These are phyloP conservation scores for Polypterus bichir DNA, from an alignment of 2,113 vertebrate genomes.

Conservation along the genomic window DNA sequence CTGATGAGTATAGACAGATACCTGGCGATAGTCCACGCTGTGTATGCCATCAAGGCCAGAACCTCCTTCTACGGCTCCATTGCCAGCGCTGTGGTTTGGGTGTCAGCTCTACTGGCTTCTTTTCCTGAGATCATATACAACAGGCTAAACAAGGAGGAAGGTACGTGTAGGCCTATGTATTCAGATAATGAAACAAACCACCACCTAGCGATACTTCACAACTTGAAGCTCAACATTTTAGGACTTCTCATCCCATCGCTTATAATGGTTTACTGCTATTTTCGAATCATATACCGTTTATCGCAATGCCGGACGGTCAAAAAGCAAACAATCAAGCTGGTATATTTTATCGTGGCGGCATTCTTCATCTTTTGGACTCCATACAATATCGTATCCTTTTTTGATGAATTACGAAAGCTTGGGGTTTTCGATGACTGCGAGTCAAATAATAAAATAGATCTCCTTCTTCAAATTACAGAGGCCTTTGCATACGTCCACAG, in stretches of 20 bases:
- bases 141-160: constrained; percentile 21
- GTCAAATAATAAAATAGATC: constrained; percentile 13
- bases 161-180: constrained; percentile 32
- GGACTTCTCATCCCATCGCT: constrained; percentile 63
- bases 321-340: constrained; percentile 66
- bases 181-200: rapidly evolving
- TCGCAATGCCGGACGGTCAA: constrained; percentile 61
- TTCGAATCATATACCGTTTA: constrained; percentile 64
- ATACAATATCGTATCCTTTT: constrained; percentile 62
- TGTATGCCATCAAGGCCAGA: constrained; percentile 48
- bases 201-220: constrained; percentile 56
- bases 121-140: constrained; percentile 45
- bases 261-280: constrained; percentile 67
- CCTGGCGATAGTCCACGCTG: constrained; percentile 65
- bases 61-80: constrained; percentile 35
- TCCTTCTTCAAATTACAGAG: constrained; percentile 45
- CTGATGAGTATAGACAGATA: constrained; percentile 52
- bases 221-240: constrained; percentile 53
- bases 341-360: constrained; percentile 66
- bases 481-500: constrained; percentile 62
- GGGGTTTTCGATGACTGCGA: constrained; percentile 25
- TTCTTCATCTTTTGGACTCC: constrained; percentile 79
- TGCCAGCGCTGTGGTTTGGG: constrained; percentile 43
- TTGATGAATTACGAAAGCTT: constrained; percentile 48
- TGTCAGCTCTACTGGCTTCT: constrained; percentile 32